These are phyloP conservation scores for Alsophila aescularia DNA, from an alignment of 2,888 invertebrate species.

Conservation along the genomic window DNA sequence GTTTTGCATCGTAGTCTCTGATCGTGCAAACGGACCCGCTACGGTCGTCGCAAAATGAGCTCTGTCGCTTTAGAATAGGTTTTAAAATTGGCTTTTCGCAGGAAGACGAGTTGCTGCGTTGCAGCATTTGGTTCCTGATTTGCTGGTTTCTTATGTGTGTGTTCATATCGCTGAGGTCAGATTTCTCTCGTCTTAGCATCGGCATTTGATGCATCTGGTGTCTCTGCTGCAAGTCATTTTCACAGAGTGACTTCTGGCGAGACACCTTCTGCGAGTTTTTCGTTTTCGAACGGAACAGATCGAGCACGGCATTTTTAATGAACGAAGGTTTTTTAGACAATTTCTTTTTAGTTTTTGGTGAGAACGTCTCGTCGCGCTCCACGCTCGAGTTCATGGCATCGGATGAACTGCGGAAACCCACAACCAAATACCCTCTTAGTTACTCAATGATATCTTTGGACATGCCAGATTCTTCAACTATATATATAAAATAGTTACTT, in stretches of 20 bases:
- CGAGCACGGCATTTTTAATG: slow-evolving; percentile 82
- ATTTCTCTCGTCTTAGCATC: slow-evolving; percentile 77
- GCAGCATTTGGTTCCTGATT: slow-evolving; percentile 77
- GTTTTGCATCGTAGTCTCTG: slow-evolving; percentile 77
- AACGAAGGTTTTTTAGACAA: slow-evolving; percentile 83
- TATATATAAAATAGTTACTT: slow-evolving; percentile 27
- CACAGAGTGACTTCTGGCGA: slow-evolving; percentile 80
- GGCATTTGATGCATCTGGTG: slow-evolving; percentile 64
- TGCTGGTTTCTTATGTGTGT: slow-evolving; percentile 75
- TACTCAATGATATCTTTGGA: slow-evolving; percentile 65
- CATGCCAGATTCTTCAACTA: slow-evolving; percentile 61
- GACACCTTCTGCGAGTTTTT: slow-evolving; percentile 79
- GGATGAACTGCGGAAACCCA: slow-evolving; percentile 83
- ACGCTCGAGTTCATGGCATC: slow-evolving; percentile 81
- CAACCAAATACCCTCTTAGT: slow-evolving; percentile 83
- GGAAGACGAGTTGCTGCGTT: slow-evolving; percentile 79
- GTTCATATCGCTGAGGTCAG: slow-evolving; percentile 73
- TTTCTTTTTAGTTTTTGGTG: slow-evolving; percentile 85
- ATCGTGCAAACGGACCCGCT: slow-evolving; percentile 76
- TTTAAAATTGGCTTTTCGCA: slow-evolving; percentile 77
- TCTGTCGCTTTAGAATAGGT: slow-evolving; percentile 80
- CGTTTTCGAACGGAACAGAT: slow-evolving; percentile 82
- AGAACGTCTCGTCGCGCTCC: slow-evolving; percentile 81
- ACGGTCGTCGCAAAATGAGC: slow-evolving; percentile 79
- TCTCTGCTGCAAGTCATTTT: slow-evolving; percentile 77